Evolutionary conservation across 1,140 invertebrate genomes (phyloP).

Genomic region (Colletes latitarsis): DNA sequence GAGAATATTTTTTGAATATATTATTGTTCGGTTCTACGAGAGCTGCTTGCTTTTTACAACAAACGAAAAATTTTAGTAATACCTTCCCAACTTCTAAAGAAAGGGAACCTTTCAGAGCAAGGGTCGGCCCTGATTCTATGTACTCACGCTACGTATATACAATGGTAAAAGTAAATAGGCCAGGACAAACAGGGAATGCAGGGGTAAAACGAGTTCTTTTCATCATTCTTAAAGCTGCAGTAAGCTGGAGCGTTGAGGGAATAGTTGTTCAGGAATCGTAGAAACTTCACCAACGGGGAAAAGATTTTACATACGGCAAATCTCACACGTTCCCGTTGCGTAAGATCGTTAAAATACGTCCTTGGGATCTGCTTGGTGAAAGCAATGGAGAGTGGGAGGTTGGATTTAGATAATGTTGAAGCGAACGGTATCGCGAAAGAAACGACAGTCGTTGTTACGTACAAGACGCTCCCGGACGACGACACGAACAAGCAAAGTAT

Average conservation of each 20-base stretch:
- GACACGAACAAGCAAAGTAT: constrained; percentile 65
- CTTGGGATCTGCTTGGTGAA: constrained; percentile 1
- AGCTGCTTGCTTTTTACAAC: not conserved
- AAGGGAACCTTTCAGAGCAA: not conserved
- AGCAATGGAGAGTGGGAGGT: constrained; percentile 66
- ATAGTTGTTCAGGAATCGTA: not conserved
- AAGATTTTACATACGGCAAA: not conserved
- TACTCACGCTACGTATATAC: not conserved
- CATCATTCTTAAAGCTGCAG: not conserved
- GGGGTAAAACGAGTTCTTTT: constrained; percentile 23
- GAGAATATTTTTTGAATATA: not conserved
- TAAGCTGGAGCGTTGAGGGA: not conserved
- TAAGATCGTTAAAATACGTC: not conserved
- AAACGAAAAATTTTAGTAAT: not conserved
- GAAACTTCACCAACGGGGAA: not conserved
- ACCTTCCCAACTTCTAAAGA: not conserved
- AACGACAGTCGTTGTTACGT: constrained; percentile 74
- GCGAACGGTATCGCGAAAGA: constrained; percentile 58
- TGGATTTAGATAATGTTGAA: constrained; percentile 54
- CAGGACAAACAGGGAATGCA: constrained; percentile 28
- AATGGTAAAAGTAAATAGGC: constrained; percentile 37
- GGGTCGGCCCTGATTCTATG: constrained; percentile 16
- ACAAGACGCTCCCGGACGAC: constrained; percentile 81
- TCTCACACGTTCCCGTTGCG: not conserved
- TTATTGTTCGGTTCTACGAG: too few relatives aligned